Percentiles rank a stretch among this genome's conserved stretches.
These are phyloP conservation scores for Drosophila helvetica DNA, from an alignment of 2,888 invertebrate genomes.

Conservation along the genomic window DNA sequence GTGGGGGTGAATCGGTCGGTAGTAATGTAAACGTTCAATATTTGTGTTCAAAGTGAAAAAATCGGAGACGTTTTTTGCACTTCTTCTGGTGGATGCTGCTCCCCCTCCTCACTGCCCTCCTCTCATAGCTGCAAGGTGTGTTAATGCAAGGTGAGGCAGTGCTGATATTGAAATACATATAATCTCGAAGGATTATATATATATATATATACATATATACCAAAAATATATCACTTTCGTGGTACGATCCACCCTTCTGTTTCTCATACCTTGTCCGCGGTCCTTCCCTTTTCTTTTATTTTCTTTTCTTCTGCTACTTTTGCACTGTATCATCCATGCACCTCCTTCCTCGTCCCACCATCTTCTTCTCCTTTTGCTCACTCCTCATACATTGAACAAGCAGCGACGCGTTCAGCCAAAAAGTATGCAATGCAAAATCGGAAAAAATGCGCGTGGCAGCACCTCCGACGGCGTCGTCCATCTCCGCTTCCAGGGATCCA, in stretches of 20 bases:
- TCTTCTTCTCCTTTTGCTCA: not conserved
- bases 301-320: not conserved
- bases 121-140: not conserved
- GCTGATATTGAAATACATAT: no score
- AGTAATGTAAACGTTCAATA: slow-evolving; percentile 73
- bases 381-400: slow-evolving; percentile 30
- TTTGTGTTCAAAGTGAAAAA: slow-evolving; percentile 65
- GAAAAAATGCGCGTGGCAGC: slow-evolving; percentile 56
- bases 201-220: no score
- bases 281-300: not conserved
- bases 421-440: slow-evolving; percentile 75
- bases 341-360: not conserved
- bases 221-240: no score
- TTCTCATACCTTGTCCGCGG: not conserved
- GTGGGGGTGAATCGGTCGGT: slow-evolving; percentile 2
- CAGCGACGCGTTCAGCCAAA: slow-evolving; percentile 72
- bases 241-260: no score
- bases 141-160: not conserved
- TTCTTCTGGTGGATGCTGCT: not conserved
- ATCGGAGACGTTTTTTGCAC: slow-evolving; percentile 42
- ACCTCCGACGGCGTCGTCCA: slow-evolving; percentile 22
- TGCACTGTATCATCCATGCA: not conserved
- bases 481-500: slow-evolving; percentile 17
- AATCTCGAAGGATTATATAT: no score
- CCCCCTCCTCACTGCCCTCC: not conserved